Evolutionary conservation across 2,797 vertebrate species (phyloP).

Genomic region (Enteromius mattozi): DNA sequence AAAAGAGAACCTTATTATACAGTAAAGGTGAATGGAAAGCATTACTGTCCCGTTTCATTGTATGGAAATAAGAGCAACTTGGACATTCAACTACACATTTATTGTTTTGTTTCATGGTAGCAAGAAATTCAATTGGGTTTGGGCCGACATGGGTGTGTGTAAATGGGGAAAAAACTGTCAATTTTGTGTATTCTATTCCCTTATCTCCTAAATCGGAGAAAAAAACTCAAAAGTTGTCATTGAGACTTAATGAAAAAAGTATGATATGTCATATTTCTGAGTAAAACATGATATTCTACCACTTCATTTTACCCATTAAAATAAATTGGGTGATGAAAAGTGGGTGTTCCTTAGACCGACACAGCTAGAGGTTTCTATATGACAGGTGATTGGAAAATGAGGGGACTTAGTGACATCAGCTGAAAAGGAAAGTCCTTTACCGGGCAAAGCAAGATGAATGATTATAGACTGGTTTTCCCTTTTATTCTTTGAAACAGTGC

Average conservation of each 20-base stretch:
- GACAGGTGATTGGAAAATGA: constrained; percentile 6
- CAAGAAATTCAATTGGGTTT: not conserved
- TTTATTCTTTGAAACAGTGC: not conserved
- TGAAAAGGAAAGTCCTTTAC: not conserved
- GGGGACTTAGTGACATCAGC: not conserved
- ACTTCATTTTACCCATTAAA: not conserved
- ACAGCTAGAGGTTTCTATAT: not conserved
- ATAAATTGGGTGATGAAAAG: constrained; percentile 1
- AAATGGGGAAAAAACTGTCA: not conserved
- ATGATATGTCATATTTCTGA: not conserved
- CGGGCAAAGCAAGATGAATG: no score
- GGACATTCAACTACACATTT: not conserved
- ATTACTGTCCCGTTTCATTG: not conserved
- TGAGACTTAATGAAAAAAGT: not conserved
- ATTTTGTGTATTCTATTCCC: not conserved
- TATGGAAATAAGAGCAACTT: not conserved
- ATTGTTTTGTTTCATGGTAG: not conserved
- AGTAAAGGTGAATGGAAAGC: not conserved
- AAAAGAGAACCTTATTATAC: not conserved
- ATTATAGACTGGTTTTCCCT: not conserved
- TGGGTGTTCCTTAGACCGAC: not conserved
- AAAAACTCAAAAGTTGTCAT: not conserved
- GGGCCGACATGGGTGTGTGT: not conserved
- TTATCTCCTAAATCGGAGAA: not conserved
- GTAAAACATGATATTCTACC: not conserved